phyloP scores from a whole-genome alignment of 2,113 vertebrate species.

The Conger conger region DNA sequence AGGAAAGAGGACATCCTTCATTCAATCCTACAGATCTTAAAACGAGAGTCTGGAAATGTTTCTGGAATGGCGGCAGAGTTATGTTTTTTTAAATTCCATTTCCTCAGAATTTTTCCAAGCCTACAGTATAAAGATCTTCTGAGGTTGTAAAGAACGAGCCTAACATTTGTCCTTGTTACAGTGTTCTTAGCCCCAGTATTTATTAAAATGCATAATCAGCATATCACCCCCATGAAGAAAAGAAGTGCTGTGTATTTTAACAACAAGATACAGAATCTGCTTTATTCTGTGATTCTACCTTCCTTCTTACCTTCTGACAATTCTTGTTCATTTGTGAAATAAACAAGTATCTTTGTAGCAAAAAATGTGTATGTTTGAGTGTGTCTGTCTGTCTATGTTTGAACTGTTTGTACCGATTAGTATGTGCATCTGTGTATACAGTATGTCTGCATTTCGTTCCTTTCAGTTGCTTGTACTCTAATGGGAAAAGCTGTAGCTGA shows the following conservation, averaged over 20 bases:
- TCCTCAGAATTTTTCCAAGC: background rate
- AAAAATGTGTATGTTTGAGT: background rate
- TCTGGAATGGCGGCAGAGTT: background rate
- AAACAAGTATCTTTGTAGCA: background rate
- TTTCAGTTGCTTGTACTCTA: background rate
- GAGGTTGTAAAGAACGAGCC: background rate
- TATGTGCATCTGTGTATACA: constrained; percentile 31
- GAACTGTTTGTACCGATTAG: background rate
- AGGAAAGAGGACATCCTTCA: background rate
- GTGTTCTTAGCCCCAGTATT: background rate
- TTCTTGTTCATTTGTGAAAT: background rate
- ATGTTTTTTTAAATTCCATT: constrained; percentile 17
- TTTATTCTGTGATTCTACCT: background rate
- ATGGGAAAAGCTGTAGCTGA: constrained; percentile 10
- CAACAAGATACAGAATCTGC: background rate
- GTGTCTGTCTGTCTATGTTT: background rate
- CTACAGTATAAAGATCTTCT: background rate
- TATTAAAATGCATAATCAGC: background rate
- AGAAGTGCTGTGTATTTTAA: background rate
- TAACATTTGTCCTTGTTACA: background rate
- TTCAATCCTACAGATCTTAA: background rate
- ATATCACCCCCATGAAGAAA: background rate
- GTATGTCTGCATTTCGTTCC: background rate
- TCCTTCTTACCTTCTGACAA: background rate
- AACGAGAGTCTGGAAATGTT: background rate